Evolutionary conservation across 1,140 invertebrate genomes (phyloP).

Genomic region (Meloidogyne floridensis): DNA sequence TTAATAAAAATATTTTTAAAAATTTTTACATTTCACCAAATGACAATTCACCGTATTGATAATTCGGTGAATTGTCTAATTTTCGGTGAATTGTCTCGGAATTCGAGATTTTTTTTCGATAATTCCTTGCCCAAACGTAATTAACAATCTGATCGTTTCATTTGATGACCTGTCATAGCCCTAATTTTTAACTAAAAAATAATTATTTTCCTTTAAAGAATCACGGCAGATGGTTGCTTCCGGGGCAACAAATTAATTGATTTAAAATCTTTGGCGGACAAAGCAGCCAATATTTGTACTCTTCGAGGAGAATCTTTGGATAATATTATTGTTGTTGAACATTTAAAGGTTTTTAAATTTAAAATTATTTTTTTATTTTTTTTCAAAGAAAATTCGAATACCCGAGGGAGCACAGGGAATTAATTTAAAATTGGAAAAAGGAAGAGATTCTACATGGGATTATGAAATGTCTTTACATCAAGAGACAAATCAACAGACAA

Average conservation of each 20-base stretch:
- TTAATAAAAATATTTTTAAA: too few species aligned
- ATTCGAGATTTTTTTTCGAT: too few species aligned
- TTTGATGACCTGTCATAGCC: too few species aligned
- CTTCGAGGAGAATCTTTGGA: slow-evolving; percentile 35
- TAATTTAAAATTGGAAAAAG: not conserved
- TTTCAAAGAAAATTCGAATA: not conserved
- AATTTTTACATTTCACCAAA: too few species aligned
- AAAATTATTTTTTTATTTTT: not conserved
- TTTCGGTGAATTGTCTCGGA: too few species aligned
- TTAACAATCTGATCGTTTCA: too few species aligned
- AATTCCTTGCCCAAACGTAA: too few species aligned
- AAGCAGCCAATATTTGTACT: slow-evolving; percentile 47
- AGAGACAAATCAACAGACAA: not conserved
- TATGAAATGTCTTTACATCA: slow-evolving; percentile 38
- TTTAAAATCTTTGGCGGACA: slow-evolving; percentile 53
- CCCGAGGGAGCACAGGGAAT: not conserved
- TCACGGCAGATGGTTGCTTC: slow-evolving; percentile 74
- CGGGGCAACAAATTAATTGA: slow-evolving; percentile 45
- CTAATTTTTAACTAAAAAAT: not conserved
- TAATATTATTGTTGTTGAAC: slow-evolving; percentile 49
- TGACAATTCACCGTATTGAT: too few species aligned
- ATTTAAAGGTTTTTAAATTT: slow-evolving; percentile 21
- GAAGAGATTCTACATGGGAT: slow-evolving; percentile 36
- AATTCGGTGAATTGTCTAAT: too few species aligned
- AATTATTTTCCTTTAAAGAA: slow-evolving; percentile 41